phyloP scores from a whole-genome alignment of 2,888 invertebrate species.

The Hydriomena furcata region DNA sequence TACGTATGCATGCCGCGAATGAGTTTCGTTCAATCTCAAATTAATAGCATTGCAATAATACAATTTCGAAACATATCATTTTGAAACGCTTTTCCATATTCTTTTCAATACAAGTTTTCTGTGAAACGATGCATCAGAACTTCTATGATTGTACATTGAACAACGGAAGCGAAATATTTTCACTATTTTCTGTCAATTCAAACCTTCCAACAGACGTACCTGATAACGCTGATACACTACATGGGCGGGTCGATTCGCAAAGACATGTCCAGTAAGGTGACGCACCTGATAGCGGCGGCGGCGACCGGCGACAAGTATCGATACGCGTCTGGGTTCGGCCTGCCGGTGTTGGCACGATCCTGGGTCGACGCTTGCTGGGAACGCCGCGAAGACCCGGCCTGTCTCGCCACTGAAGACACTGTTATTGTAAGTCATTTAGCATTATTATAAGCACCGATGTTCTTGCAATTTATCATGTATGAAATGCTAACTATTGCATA shows the following conservation, averaged over 20 bases:
- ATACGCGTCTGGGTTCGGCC: constrained; percentile 94
- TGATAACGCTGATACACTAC: constrained; percentile 95
- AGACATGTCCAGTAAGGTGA: constrained; percentile 94
- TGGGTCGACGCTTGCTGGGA: constrained; percentile 97
- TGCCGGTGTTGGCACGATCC: constrained; percentile 93
- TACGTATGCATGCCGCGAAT: constrained; percentile 31
- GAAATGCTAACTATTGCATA: no score
- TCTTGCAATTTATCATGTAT: no score
- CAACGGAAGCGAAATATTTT: constrained; percentile 12
- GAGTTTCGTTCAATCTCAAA: constrained; percentile 21
- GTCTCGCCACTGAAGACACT: constrained; percentile 87
- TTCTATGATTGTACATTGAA: constrained; percentile 2
- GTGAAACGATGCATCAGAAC: background rate
- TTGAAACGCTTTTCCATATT: background rate
- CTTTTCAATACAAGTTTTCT: constrained; percentile 3
- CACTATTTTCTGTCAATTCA: constrained; percentile 7
- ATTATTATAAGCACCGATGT: no score
- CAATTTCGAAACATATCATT: background rate
- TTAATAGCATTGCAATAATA: constrained; percentile 17
- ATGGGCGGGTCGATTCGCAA: constrained; percentile 98
- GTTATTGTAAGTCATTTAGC: constrained; percentile 87
- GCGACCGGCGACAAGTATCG: constrained; percentile 97
- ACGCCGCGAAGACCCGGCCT: constrained; percentile 86
- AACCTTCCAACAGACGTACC: constrained; percentile 85
- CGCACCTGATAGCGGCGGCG: constrained; percentile 95